Percentiles rank a stretch among this genome's conserved stretches.
Conservation (phyloP, 1,140 invertebrate genomes). For the Caenorhabditis tropicalis region DNA sequence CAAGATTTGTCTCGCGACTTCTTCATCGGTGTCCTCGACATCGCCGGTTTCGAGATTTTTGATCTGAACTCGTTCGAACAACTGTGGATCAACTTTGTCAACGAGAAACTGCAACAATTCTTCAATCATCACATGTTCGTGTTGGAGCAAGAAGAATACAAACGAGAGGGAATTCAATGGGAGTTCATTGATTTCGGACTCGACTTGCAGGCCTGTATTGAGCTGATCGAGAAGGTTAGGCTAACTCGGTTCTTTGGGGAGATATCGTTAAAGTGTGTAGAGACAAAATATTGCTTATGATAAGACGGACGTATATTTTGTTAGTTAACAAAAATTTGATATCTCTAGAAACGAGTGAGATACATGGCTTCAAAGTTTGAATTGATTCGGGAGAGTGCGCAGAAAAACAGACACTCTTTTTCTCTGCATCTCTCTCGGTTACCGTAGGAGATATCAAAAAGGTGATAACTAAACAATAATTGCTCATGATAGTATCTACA, state of each 20-base stretch:
- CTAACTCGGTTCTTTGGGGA: not conserved
- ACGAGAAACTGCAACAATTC: constrained; percentile 99
- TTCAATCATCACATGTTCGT: constrained; percentile 99
- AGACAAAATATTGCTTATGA: no score
- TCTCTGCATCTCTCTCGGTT: no score
- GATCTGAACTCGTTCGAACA: constrained; percentile 99
- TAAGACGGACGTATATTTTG: no score
- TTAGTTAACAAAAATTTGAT: no score
- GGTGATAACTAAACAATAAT: no score
- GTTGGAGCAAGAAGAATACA: constrained; percentile 98
- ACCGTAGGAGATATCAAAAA: no score
- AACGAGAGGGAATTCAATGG: constrained; percentile 96
- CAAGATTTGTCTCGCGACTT: constrained; percentile 69
- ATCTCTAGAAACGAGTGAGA: no score
- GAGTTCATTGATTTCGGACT: constrained; percentile 99
- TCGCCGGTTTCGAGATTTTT: constrained; percentile 99
- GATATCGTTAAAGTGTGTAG: no score
- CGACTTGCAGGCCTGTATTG: constrained; percentile 97
- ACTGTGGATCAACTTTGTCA: constrained; percentile 99
- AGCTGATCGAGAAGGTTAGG: constrained; percentile 96
- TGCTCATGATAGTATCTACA: no score
- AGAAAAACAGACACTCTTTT: no score
- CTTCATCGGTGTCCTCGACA: constrained; percentile 92
- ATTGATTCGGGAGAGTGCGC: no score
- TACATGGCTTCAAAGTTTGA: no score